phyloP scores from a whole-genome alignment of 2,797 vertebrate genomes.

The Aplochiton taeniatus region DNA sequence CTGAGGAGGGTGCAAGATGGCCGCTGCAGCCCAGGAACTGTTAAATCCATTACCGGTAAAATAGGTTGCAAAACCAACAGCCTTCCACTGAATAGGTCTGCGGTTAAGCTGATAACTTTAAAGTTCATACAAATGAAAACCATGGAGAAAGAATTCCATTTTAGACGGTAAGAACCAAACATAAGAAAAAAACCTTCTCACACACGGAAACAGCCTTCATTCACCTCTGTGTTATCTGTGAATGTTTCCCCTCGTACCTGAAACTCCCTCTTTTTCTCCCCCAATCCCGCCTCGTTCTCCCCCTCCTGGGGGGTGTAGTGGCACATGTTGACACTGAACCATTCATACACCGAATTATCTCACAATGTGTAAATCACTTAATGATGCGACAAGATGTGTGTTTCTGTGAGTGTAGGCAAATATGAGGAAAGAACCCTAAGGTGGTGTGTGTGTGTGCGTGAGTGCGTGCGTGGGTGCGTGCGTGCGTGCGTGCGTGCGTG shows the following conservation, averaged over 20 bases:
- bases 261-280: not conserved
- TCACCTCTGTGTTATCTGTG: too few species aligned
- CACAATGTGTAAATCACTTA: conserved; percentile 58
- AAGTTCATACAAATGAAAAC: too few species aligned
- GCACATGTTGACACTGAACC: conserved; percentile 70
- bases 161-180: not conserved
- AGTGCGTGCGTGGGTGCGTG: conserved; percentile 6
- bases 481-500: conserved; percentile 10
- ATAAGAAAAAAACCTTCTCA: not conserved
- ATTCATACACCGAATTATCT: too few species aligned
- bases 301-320: too few species aligned
- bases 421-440: too few species aligned
- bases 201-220: conserved; percentile 13
- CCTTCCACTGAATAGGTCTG: too few species aligned
- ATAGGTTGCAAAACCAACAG: too few species aligned
- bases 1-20: conserved; percentile 5
- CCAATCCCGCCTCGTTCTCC: conserved; percentile 11
- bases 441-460: conserved; percentile 13
- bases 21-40: not conserved
- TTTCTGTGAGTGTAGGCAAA: not conserved
- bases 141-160: conserved; percentile 2
- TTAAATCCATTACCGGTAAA: too few species aligned
- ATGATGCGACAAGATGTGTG: conserved; percentile 34
- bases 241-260: not conserved
- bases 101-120: too few species aligned